Evolutionary conservation across 2,888 invertebrate species (phyloP), one percentile per base, ranked within the genome.

Genomic region (Limnephilus rhombicus): DNA sequence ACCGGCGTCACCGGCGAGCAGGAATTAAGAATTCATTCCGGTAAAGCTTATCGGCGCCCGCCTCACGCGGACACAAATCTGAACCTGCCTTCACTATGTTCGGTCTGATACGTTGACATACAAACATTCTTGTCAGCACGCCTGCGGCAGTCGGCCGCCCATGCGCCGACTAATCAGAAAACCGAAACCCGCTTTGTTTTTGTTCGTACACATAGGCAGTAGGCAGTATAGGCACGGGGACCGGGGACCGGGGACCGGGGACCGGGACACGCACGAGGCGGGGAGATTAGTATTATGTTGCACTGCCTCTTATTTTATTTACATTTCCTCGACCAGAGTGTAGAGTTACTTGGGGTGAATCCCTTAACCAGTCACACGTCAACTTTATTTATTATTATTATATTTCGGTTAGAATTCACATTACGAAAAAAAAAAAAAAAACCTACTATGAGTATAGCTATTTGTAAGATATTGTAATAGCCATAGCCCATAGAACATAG

Each of bases 231-330:
- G 53, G 53, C 24, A 68, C 53, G 53, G 7, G 53, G 53, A 45
- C 41, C 13, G 18, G 15, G 53, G 34, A 34, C n/a, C 2, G 53
- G 18, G 53, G n/a, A n/a, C 37, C 81, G n/a, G 82, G 31, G 29
- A 31, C 31, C 2, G 53, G 18, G 53, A 82, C 15, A 13, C 15
- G 82, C 82, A 82, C 82, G 29, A 82, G 29, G 82, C 82, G n/a
- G 82, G 31, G 29, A 34, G 82, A 82, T 31, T 29, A 82, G 82
- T 82, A 82, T 82, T 82, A 82, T 82, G 82, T 82, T 82, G 31
- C 82, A 34, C 29, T 34, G 31, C 31, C 82, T 82, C 29, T 68
- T 68, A 68, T 31, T 31, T 82, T 82, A 31, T 82, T 82, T 82
- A 82, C 13, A 82, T 82, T 34, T 13, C 82, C 82, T 31, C 31